Percentiles rank a stretch among this genome's conserved stretches.
These are phyloP conservation scores for Isoperla grammatica DNA, from an alignment of 2,888 invertebrate species.

Conservation along the genomic window DNA sequence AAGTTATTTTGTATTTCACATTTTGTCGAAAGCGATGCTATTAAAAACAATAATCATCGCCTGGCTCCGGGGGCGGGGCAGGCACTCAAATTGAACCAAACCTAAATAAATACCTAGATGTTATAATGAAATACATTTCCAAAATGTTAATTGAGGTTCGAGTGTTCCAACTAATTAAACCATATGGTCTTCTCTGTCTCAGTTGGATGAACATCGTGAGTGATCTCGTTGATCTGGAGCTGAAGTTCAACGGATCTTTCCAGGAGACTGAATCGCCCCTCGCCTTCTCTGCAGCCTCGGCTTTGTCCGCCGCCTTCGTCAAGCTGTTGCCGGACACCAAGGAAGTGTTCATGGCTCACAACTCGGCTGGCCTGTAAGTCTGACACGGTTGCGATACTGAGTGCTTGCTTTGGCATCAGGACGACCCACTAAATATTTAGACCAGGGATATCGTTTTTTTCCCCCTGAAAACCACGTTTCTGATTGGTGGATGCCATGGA, in stretches of 20 bases:
- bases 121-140: too few species aligned
- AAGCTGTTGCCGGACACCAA: constrained; percentile 51
- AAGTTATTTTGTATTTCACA: too few species aligned
- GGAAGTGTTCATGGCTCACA: constrained; percentile 69
- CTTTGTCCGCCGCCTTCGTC: constrained; percentile 57
- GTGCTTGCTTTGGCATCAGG: background rate
- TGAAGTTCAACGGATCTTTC: constrained; percentile 41
- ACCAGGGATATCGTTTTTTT: background rate
- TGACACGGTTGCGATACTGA: too few species aligned
- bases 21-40: too few species aligned
- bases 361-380: constrained; percentile 67
- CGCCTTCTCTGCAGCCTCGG: constrained; percentile 25
- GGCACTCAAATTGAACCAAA: too few species aligned
- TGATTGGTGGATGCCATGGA: too few species aligned
- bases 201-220: constrained; percentile 67
- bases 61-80: too few species aligned
- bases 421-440: background rate
- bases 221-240: constrained; percentile 66
- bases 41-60: too few species aligned
- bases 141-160: too few species aligned
- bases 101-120: too few species aligned
- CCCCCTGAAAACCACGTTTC: too few species aligned
- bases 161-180: too few species aligned
- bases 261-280: background rate
- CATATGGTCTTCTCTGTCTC: constrained; percentile 25